Percentiles rank a stretch among this genome's conserved stretches.
Conservation (phyloP, 2,888 invertebrate genomes). For the Neuroscelio doddi region DNA sequence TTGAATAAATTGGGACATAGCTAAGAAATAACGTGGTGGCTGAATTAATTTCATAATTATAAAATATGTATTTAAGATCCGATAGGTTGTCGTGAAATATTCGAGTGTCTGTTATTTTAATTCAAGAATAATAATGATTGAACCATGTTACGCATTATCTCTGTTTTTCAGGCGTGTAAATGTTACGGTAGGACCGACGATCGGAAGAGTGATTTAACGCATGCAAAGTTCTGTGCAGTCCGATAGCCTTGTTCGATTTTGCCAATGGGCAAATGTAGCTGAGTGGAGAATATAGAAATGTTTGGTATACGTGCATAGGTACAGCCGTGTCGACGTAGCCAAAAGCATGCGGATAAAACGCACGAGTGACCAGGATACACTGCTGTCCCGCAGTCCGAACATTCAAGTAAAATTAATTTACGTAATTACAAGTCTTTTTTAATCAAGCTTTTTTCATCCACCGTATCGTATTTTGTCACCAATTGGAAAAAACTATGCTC, state of each 20-base stretch:
- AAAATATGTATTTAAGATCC: too few species aligned
- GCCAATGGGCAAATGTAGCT: constrained; percentile 25
- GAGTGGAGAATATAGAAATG: constrained; percentile 13
- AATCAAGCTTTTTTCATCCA: not conserved
- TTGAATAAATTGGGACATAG: too few species aligned
- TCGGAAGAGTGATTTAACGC: constrained; percentile 40
- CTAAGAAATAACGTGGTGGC: too few species aligned
- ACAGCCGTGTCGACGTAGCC: constrained; percentile 26
- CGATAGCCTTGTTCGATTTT: constrained; percentile 37
- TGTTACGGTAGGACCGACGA: constrained; percentile 27
- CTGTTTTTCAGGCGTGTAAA: too few species aligned
- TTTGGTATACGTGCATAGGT: not conserved
- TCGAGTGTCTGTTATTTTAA: too few species aligned
- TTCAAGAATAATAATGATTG: too few species aligned
- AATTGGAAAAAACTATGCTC: too few species aligned
- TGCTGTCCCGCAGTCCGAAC: too few species aligned
- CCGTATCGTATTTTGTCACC: too few species aligned
- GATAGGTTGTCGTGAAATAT: too few species aligned
- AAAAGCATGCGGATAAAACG: constrained; percentile 18
- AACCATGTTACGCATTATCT: too few species aligned
- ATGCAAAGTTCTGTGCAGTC: constrained; percentile 37
- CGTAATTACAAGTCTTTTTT: constrained; percentile 7
- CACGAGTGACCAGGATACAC: constrained; percentile 6
- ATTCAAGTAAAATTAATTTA: constrained; percentile 12
- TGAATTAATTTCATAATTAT: too few species aligned